Conservation (phyloP, 2,113 vertebrate species). For the Panthera uncia region DNA sequence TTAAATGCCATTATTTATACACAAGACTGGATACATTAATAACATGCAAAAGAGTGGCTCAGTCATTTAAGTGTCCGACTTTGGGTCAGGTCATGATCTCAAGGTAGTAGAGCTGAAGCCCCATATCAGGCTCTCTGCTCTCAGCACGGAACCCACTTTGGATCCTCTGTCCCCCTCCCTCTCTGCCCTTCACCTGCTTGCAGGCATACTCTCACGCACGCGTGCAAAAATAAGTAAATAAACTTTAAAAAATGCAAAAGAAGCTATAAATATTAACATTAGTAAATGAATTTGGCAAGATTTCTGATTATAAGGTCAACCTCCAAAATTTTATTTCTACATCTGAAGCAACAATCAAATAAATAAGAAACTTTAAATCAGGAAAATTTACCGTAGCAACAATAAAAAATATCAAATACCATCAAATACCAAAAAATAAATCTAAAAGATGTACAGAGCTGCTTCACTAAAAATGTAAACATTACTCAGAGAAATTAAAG, state of each 20-base stretch:
- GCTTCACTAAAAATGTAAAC: neutral
- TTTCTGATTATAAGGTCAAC: neutral
- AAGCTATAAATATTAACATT: neutral
- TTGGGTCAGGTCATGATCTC: too few relatives aligned
- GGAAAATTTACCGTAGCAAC: neutral
- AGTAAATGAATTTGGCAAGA: neutral
- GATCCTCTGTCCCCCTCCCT: too few relatives aligned
- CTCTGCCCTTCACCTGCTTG: too few relatives aligned
- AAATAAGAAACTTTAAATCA: neutral
- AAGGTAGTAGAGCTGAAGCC: too few relatives aligned
- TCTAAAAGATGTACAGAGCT: neutral
- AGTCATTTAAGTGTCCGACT: too few relatives aligned
- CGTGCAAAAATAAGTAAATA: too few relatives aligned
- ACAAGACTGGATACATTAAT: neutral
- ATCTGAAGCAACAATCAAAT: neutral
- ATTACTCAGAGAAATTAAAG: neutral
- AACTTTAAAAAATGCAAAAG: neutral
- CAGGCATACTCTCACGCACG: too few relatives aligned
- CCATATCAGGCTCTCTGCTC: too few relatives aligned
- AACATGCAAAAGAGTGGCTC: neutral
- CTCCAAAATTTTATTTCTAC: conserved; percentile 8
- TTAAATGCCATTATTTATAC: neutral
- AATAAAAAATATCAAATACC: neutral
- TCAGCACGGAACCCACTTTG: too few relatives aligned
- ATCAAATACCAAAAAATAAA: neutral